A percentile compares a stretch with the other conserved stretches of the same genome.
Evolutionary conservation across 2,113 vertebrate species (phyloP).

Genomic region (Leuciscus idus): DNA sequence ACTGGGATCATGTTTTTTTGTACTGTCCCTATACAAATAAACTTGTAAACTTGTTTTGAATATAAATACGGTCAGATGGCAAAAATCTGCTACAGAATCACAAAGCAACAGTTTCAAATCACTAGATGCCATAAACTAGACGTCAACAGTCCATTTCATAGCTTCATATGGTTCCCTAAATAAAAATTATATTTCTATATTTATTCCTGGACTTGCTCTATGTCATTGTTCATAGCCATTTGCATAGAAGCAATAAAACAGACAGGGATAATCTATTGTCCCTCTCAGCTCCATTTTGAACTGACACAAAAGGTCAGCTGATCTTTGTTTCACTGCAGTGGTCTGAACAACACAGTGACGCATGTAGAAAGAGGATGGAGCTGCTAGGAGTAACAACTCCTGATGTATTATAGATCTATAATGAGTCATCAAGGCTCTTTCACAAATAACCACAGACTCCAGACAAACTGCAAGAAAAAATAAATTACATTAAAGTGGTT

Average conservation of each 20-base stretch:
- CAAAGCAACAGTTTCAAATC: not conserved
- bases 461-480: not conserved
- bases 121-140: not conserved
- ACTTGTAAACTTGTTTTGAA: not conserved
- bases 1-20: no score
- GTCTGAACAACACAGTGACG: not conserved
- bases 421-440: constrained; percentile 19
- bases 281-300: constrained; percentile 21
- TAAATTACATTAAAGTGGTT: not conserved
- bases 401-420: not conserved
- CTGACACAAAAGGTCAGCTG: constrained; percentile 2
- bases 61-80: constrained; percentile 34
- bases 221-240: constrained; percentile 11
- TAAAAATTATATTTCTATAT: constrained; percentile 18
- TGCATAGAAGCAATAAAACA: constrained; percentile 47
- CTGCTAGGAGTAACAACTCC: not conserved
- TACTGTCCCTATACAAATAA: no score
- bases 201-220: constrained; percentile 25
- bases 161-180: not conserved
- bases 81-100: constrained; percentile 29
- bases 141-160: constrained; percentile 19
- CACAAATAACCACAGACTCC: constrained; percentile 31
- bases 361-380: not conserved
- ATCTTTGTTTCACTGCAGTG: constrained; percentile 14
- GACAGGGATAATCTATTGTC: not conserved